Evolutionary conservation across 2,113 vertebrate genomes (phyloP), one percentile per base, ranked within the genome.

Genomic region (Syngnathoides biaculeatus): DNA sequence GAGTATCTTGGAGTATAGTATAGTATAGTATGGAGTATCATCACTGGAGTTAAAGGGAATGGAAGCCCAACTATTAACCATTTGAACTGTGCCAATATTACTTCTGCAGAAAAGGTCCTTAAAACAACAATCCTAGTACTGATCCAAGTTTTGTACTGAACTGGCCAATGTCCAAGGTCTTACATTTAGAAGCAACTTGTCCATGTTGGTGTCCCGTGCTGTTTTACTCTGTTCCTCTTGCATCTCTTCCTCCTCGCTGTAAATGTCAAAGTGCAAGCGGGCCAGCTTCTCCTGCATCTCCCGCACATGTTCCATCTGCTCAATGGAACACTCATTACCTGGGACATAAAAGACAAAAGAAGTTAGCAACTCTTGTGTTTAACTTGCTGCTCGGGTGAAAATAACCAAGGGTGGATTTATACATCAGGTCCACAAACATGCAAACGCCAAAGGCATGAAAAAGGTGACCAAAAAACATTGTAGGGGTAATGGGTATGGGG

Each of bases 241-340:
- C 83, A 98, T 93, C 77, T 96, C 94, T 30, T 98, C 96, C 66
- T 96, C 90, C 84, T 99, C 95, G 4, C 93, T 91, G 0, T 97
- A 95, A 13, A 99, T 93, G 83, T 99, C 97, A 92, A 99, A 90
- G 70, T 99, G 97, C 84, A 98, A 86, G 8, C 94, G 93, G 14
- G 97, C 97, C 59, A 98, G 90, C 77, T 96, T 98, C 87, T 99
- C 97, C 89, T 99, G 97, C 96, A 98, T 98, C 45, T 95, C 96
- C 38, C 97, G 89, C 38, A 99, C 95, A 0, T 98, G 96, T 75
- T 99, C 97, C 95, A 99, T 99, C 91, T 98, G 95, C 61, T 92
- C 96, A 27, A 99, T 98, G 67, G 96, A 98, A 87, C 97, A 99
- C 73, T 98, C 96, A 4, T 97, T 97, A 63, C 96, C 97, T 99